Percentiles rank a stretch among this genome's conserved stretches.
Conservation (phyloP, 2,113 vertebrate species). For the Xyliphius kryptos region DNA sequence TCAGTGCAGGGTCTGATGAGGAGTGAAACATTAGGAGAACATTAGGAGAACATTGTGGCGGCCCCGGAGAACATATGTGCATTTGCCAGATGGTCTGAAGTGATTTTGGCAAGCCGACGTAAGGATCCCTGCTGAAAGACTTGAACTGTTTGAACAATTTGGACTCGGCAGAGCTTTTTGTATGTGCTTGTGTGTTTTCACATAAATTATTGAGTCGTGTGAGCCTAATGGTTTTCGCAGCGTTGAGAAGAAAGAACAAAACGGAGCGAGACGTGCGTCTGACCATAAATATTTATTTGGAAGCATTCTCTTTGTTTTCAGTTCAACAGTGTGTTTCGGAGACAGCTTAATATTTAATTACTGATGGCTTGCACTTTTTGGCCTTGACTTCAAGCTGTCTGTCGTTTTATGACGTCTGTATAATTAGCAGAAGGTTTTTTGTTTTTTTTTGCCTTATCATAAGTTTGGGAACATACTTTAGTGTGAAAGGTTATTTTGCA, state of each 20-base stretch:
- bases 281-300: constrained; percentile 50
- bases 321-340: constrained; percentile 36
- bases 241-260: constrained; percentile 44
- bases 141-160: constrained; percentile 46
- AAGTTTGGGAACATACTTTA: background rate
- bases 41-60: constrained; percentile 24
- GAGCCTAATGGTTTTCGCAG: constrained; percentile 48
- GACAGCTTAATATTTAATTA: constrained; percentile 36
- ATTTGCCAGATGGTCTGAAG: constrained; percentile 60
- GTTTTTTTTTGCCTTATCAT: background rate
- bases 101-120: constrained; percentile 43
- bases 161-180: constrained; percentile 36
- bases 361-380: background rate
- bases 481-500: background rate
- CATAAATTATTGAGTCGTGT: constrained; percentile 46
- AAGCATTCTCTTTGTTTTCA: constrained; percentile 36
- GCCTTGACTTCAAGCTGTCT: constrained; percentile 2
- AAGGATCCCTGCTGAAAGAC: constrained; percentile 44
- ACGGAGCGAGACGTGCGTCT: constrained; percentile 37
- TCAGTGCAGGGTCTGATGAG: constrained; percentile 19
- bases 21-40: constrained; percentile 19
- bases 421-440: background rate
- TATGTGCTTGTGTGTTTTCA: constrained; percentile 29
- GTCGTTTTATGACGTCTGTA: constrained; percentile 5
- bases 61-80: constrained; percentile 41